phyloP scores from a whole-genome alignment of 2,113 vertebrate species.

The Oxygymnocypris stewartii region DNA sequence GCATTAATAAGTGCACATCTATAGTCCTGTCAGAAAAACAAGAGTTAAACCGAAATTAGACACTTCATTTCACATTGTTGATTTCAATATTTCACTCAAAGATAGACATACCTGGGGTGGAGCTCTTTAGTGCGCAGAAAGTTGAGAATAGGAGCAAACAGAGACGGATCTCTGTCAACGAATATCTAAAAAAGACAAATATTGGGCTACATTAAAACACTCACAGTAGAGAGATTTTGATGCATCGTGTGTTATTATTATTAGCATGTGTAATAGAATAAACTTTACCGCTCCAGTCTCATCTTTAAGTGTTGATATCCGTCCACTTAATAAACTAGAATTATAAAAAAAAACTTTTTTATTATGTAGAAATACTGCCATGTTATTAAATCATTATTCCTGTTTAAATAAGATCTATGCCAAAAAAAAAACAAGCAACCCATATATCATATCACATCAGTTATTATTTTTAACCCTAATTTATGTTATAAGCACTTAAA shows the following conservation, averaged over 20 bases:
- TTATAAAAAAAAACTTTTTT: neutral
- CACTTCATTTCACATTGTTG: neutral
- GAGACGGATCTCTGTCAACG: constrained; percentile 87
- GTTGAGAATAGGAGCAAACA: constrained; percentile 87
- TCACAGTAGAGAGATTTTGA: neutral
- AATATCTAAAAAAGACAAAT: constrained; percentile 78
- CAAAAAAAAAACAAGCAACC: neutral
- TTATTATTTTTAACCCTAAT: neutral
- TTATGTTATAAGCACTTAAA: neutral
- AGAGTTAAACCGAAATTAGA: constrained; percentile 21
- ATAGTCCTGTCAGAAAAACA: constrained; percentile 72
- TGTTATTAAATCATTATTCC: neutral
- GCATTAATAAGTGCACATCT: constrained; percentile 83
- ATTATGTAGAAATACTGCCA: too few species aligned
- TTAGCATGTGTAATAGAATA: neutral
- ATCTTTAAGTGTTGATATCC: constrained; percentile 90
- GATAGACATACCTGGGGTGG: constrained; percentile 73
- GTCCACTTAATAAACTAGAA: constrained; percentile 85
- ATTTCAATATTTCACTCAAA: neutral
- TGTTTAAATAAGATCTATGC: neutral
- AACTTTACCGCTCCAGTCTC: constrained; percentile 87
- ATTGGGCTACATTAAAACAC: neutral
- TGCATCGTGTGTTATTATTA: neutral
- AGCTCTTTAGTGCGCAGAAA: constrained; percentile 90
- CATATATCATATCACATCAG: neutral